Base-by-base conservation (phyloP, 2,797 vertebrate species). In the Hypotaenidia philippensis region DNA sequence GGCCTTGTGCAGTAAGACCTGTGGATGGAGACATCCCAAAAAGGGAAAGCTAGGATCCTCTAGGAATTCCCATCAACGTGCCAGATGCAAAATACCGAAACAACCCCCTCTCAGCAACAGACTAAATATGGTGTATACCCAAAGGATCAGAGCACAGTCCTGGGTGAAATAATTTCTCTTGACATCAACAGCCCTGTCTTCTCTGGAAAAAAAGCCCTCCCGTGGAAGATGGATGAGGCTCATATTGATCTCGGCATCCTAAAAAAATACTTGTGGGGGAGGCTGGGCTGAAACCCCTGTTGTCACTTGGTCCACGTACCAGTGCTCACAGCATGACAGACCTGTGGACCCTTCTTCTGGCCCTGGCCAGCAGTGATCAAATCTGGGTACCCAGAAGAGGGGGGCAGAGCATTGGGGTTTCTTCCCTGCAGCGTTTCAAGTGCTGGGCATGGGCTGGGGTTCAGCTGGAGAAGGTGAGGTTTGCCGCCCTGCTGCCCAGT, bases 121-220 rank as follows among this genome's bases (percentile, higher is more conserved):
- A 98, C 99, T 99, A 99, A 99, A 99, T 99, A 99, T 99, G 99
- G 99, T 99, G 98, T 98, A 96, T 65, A 93, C 89, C 76, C 95
- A 95, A 90, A 94, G 95, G 94, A 95, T 91, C 92, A 77, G 87
- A 94, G 96, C 83, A 52, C 61, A 66, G 87, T 83, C 83, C 89
- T 53, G 68, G 79, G 87, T 29, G 88, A 94, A 96, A 95, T 93
- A 92, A 95, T 68, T 85, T 90, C 91, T 81, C 79, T 89, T 96
- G 86, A 94, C 94, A 96, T 90, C 79, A 97, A 92, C 95, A 96
- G 80, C 59, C 40, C 45, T 74, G 45, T 90, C 91, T 50, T 75
- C 84, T 83, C 82, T 90, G 85, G 81, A 91, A 97, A 93, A 87
- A 86, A 94, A 89, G 61, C 36, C 21, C 59, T 93, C 70, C 70